Evolutionary conservation across 1,140 invertebrate species (phyloP).

Genomic region (Drosophila seguyi): DNA sequence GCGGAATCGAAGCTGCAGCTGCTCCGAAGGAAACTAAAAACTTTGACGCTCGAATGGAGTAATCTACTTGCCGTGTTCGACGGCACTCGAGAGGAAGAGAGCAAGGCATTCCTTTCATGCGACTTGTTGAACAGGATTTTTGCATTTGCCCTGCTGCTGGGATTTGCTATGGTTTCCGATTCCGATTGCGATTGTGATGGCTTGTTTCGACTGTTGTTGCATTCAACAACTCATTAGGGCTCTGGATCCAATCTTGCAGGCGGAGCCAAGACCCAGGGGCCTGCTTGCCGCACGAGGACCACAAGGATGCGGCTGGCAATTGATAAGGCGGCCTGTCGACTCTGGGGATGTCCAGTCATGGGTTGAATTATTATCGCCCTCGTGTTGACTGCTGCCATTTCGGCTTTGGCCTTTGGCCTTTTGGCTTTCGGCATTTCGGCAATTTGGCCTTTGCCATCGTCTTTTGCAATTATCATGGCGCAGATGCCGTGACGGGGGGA

Average conservation of each 20-base stretch:
- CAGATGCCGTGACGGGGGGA: slow-evolving; percentile 42
- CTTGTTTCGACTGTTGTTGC: slow-evolving; percentile 27
- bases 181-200: slow-evolving; percentile 1
- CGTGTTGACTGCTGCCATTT: slow-evolving; percentile 62
- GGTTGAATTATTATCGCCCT: slow-evolving; percentile 80
- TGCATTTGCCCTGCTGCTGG: slow-evolving; percentile 50
- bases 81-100: slow-evolving; percentile 1
- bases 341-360: slow-evolving; percentile 43
- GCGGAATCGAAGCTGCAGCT: slow-evolving; percentile 10
- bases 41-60: slow-evolving; percentile 21
- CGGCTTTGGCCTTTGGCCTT: slow-evolving; percentile 40
- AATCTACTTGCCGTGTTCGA: slow-evolving; percentile 50
- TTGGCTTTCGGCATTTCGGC: slow-evolving; percentile 22
- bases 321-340: slow-evolving; percentile 60
- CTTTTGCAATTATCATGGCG: slow-evolving; percentile 76
- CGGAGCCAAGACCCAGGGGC: background rate
- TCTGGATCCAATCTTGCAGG: slow-evolving; percentile 44
- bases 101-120: slow-evolving; percentile 9
- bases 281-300: slow-evolving; percentile 13
- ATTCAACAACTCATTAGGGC: slow-evolving; percentile 75
- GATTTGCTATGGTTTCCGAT: background rate
- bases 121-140: slow-evolving; percentile 72
- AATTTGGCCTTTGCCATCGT: slow-evolving; percentile 35
- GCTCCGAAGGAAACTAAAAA: slow-evolving; percentile 9
- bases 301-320: slow-evolving; percentile 45